Conservation (phyloP, 2,888 invertebrate species). For the Azorinus chamasolen region DNA sequence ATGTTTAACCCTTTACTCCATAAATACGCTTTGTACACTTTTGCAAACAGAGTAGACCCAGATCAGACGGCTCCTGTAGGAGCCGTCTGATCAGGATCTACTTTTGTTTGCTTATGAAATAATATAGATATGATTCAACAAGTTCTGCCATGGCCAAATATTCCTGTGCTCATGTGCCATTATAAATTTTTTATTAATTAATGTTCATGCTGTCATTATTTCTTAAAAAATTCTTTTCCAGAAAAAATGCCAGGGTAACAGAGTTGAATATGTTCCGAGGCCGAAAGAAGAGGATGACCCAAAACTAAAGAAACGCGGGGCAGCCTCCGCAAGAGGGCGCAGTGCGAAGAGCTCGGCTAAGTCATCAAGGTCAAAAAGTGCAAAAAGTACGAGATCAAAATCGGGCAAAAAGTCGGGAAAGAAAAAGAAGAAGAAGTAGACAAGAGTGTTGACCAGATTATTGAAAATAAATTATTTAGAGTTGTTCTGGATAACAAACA, state of each 20-base stretch:
- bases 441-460: neutral
- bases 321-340: constrained; percentile 35
- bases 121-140: too few relatives aligned
- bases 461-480: neutral
- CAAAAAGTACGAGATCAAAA: constrained; percentile 61
- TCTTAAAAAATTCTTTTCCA: constrained; percentile 58
- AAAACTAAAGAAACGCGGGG: constrained; percentile 61
- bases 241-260: constrained; percentile 82
- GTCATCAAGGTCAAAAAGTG: constrained; percentile 54
- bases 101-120: too few relatives aligned
- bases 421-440: constrained; percentile 73
- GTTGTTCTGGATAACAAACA: too few relatives aligned
- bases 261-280: constrained; percentile 80
- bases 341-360: constrained; percentile 53
- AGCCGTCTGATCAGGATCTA: too few relatives aligned
- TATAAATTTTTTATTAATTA: too few relatives aligned
- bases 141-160: too few relatives aligned
- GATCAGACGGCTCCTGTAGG: too few relatives aligned
- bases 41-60: too few relatives aligned
- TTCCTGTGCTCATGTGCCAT: too few relatives aligned
- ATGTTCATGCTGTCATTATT: too few relatives aligned
- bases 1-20: too few relatives aligned
- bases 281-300: constrained; percentile 68
- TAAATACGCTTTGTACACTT: too few relatives aligned
- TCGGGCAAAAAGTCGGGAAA: constrained; percentile 63